phyloP scores from a whole-genome alignment of 2,797 vertebrate species.

The Scleropages formosus region DNA sequence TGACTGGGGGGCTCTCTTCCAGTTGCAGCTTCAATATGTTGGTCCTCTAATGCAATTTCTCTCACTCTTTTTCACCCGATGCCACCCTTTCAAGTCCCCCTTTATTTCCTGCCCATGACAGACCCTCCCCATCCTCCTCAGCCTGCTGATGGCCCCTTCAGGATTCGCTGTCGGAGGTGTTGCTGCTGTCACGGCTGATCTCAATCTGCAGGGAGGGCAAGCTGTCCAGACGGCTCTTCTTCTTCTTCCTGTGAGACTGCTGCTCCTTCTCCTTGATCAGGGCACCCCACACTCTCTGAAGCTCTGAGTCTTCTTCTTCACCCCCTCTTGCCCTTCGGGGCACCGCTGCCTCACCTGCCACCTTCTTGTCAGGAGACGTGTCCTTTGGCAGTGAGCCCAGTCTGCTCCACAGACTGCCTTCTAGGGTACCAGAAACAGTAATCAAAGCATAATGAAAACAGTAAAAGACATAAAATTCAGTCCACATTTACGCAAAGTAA shows the following conservation, averaged over 20 bases:
- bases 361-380: constrained; percentile 25
- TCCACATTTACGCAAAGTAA: not conserved
- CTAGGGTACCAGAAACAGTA: not conserved
- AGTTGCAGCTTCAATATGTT: not conserved
- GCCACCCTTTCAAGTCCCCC: not conserved
- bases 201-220: constrained; percentile 95
- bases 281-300: constrained; percentile 92
- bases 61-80: not conserved
- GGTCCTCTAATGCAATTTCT: not conserved
- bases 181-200: constrained; percentile 95
- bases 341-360: not conserved
- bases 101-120: not conserved
- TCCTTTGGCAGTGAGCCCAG: constrained; percentile 73
- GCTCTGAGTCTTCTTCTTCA: constrained; percentile 87
- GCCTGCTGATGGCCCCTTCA: constrained; percentile 57
- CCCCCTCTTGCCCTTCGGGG: constrained; percentile 33
- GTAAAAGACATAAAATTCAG: not conserved
- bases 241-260: constrained; percentile 82
- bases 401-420: constrained; percentile 88
- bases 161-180: constrained; percentile 86
- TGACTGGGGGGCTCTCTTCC: too few relatives aligned
- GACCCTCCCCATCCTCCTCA: not conserved
- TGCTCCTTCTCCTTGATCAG: constrained; percentile 95
- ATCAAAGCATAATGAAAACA: not conserved
- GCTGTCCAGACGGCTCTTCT: constrained; percentile 94